Percentiles rank a stretch among this genome's conserved stretches.
These are phyloP conservation scores for Drosophila acutilabella DNA, from an alignment of 2,888 invertebrate species.

Conservation along the genomic window DNA sequence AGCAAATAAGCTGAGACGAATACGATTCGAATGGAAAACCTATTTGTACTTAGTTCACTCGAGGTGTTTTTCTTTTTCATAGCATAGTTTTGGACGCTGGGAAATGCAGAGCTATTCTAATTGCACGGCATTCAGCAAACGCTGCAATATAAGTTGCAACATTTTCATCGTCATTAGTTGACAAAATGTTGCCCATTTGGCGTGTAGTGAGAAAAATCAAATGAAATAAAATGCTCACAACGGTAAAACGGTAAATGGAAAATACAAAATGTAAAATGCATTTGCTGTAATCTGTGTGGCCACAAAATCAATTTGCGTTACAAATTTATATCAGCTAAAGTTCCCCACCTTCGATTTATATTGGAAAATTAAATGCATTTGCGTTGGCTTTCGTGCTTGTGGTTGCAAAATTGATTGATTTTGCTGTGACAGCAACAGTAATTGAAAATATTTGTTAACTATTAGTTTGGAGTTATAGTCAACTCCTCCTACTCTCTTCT, in stretches of 20 bases:
- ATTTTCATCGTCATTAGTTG: slow-evolving; percentile 70
- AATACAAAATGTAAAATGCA: slow-evolving; percentile 60
- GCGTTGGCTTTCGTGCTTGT: slow-evolving; percentile 55
- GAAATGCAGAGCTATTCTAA: slow-evolving; percentile 53
- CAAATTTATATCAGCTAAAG: slow-evolving; percentile 60
- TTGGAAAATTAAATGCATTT: slow-evolving; percentile 74
- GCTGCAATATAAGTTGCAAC: slow-evolving; percentile 59
- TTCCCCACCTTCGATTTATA: slow-evolving; percentile 15
- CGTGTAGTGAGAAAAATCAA: slow-evolving; percentile 27
- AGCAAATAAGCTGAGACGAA: slow-evolving; percentile 74
- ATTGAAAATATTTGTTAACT: slow-evolving; percentile 79
- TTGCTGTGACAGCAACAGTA: slow-evolving; percentile 79
- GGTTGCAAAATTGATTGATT: slow-evolving; percentile 73
- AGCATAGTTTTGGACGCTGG: slow-evolving; percentile 33
- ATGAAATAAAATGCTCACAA: slow-evolving; percentile 43
- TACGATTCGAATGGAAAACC: slow-evolving; percentile 47
- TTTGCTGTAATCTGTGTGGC: slow-evolving; percentile 76
- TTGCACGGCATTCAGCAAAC: slow-evolving; percentile 61
- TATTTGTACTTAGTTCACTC: slow-evolving; percentile 18
- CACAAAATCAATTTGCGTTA: slow-evolving; percentile 75
- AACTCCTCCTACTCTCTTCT: not conserved
- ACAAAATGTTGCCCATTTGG: slow-evolving; percentile 38
- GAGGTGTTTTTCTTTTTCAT: slow-evolving; percentile 8
- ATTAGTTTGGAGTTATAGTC: slow-evolving; percentile 60
- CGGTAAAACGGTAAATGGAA: slow-evolving; percentile 10